Percentiles rank a stretch among this genome's conserved stretches.
These are phyloP conservation scores for Polypterus senegalus DNA, from an alignment of 2,113 vertebrate species.

Conservation along the genomic window DNA sequence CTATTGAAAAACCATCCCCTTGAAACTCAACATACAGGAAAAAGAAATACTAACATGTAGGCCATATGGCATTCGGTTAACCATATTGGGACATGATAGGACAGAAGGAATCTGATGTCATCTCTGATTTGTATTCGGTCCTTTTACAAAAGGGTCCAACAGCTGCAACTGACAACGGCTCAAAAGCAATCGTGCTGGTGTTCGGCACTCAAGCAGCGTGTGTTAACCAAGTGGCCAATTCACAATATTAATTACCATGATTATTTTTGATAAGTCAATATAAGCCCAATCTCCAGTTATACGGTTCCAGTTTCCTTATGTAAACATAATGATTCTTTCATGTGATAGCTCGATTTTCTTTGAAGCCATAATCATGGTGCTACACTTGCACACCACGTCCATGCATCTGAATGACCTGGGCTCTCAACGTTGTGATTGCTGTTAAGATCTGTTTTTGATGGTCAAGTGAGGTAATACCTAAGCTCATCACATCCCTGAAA, in stretches of 20 bases:
- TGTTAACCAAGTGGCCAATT: neutral
- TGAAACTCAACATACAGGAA: too few relatives aligned
- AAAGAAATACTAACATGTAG: too few relatives aligned
- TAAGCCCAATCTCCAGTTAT: neutral
- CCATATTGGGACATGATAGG: too few relatives aligned
- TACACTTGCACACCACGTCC: conserved; percentile 84
- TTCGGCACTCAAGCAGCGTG: conserved; percentile 1
- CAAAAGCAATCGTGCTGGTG: too few relatives aligned
- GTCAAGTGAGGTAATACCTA: conserved; percentile 71
- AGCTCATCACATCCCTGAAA: conserved; percentile 70
- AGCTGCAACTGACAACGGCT: too few relatives aligned
- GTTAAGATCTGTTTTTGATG: conserved; percentile 78
- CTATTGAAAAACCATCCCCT: too few relatives aligned
- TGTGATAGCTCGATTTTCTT: neutral
- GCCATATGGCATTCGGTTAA: too few relatives aligned
- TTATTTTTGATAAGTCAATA: neutral
- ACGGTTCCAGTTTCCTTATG: neutral
- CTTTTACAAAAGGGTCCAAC: too few relatives aligned
- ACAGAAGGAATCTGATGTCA: too few relatives aligned
- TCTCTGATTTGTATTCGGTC: too few relatives aligned
- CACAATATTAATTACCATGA: too few relatives aligned
- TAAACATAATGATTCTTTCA: conserved; percentile 6
- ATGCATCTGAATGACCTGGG: conserved; percentile 83
- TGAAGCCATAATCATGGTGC: neutral
- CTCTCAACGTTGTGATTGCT: conserved; percentile 70